These are phyloP conservation scores for Drosophila teissieri DNA, from an alignment of 1,140 invertebrate genomes.

Conservation along the genomic window DNA sequence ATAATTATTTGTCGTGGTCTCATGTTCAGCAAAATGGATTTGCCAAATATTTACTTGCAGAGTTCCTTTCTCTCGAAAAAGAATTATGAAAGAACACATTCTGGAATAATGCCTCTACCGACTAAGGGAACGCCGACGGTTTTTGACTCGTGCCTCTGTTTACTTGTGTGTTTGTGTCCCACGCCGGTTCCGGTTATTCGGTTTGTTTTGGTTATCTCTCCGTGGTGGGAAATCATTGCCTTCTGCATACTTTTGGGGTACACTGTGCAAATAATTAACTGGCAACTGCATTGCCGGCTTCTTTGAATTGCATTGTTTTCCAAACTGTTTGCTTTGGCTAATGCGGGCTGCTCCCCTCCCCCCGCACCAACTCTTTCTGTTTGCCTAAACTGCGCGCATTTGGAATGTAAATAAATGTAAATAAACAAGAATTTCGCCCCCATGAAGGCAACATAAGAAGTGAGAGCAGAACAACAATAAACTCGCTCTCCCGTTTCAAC, in stretches of 20 bases:
- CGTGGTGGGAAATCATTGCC: slow-evolving; percentile 22
- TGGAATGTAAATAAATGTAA: slow-evolving; percentile 77
- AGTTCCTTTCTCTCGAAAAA: too few relatives aligned
- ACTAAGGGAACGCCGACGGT: slow-evolving; percentile 8
- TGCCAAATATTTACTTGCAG: too few relatives aligned
- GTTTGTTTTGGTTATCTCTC: slow-evolving; percentile 75
- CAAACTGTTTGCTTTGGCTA: slow-evolving; percentile 52
- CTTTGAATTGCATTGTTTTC: slow-evolving; percentile 61
- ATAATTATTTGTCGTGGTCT: too few relatives aligned
- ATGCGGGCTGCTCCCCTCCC: slow-evolving; percentile 38
- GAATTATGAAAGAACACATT: too few relatives aligned
- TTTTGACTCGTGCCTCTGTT: slow-evolving; percentile 28
- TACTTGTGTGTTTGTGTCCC: slow-evolving; percentile 49
- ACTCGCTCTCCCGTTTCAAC: slow-evolving; percentile 7
- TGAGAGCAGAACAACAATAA: slow-evolving; percentile 29
- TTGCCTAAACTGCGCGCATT: slow-evolving; percentile 72
- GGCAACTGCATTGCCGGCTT: slow-evolving; percentile 36
- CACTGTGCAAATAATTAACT: slow-evolving; percentile 61
- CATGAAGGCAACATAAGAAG: slow-evolving; percentile 45
- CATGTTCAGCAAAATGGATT: too few relatives aligned
- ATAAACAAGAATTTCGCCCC: slow-evolving; percentile 76
- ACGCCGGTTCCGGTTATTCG: slow-evolving; percentile 68
- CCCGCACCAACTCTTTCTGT: slow-evolving; percentile 24
- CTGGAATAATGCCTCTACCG: too few relatives aligned
- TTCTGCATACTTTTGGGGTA: slow-evolving; percentile 78